Conservation (phyloP, 2,113 vertebrate genomes). For the Alectura lathami region DNA sequence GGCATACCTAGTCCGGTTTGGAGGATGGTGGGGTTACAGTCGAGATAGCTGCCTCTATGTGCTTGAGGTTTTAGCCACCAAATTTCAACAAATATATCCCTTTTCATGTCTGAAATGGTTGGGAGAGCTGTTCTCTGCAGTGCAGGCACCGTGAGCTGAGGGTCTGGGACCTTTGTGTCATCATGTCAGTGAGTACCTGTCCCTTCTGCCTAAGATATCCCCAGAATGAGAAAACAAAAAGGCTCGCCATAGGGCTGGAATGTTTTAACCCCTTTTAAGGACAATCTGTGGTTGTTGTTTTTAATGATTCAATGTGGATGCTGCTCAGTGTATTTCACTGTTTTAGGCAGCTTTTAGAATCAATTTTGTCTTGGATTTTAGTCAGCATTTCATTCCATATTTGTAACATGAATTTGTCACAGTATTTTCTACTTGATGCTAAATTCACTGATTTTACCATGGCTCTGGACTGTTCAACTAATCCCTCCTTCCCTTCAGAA, state of each 20-base stretch:
- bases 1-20: not conserved
- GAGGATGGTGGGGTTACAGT: not conserved
- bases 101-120: not conserved
- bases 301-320: not conserved
- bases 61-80: not conserved
- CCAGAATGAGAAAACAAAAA: not conserved
- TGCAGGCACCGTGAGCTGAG: fast-evolving
- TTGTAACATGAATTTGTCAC: not conserved
- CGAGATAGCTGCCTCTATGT: not conserved
- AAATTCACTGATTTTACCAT: not conserved
- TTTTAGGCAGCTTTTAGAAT: not conserved
- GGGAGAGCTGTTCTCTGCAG: not conserved
- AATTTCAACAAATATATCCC: not conserved
- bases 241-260: not conserved
- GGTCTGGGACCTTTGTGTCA: not conserved
- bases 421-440: not conserved
- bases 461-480: not conserved
- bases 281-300: not conserved
- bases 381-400: not conserved
- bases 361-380: not conserved
- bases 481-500: not conserved
- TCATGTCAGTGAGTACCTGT: not conserved
- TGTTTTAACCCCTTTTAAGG: not conserved
- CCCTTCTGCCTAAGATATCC: not conserved
- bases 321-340: not conserved